Evolutionary conservation across 2,888 invertebrate species (phyloP).

Genomic region (Priocnemis perturbator): DNA sequence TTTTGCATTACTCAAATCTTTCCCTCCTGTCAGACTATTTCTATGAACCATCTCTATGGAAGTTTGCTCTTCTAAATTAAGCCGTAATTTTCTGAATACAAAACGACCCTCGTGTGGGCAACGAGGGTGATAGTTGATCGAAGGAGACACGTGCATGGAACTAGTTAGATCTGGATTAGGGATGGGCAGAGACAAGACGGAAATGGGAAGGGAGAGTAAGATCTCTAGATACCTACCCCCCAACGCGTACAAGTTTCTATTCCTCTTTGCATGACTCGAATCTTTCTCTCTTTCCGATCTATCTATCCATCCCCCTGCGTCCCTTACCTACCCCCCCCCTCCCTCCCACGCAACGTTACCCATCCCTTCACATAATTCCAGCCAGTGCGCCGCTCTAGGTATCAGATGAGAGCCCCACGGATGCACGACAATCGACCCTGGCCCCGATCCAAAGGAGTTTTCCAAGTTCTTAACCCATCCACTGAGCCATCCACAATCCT

Average conservation of each 20-base stretch:
- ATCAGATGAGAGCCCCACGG: conserved; percentile 22
- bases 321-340: conserved; percentile 7
- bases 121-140: not conserved
- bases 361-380: conserved; percentile 10
- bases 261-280: not conserved
- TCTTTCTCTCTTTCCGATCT: conserved; percentile 2
- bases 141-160: no score
- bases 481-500: conserved; percentile 19
- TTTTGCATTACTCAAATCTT: no score
- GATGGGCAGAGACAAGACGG: no score
- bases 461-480: conserved; percentile 39
- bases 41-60: no score
- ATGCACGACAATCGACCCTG: conserved; percentile 68
- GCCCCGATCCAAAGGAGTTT: conserved; percentile 66
- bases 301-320: conserved; percentile 2
- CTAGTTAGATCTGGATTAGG: no score
- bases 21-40: no score
- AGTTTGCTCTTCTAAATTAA: no score
- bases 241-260: not conserved
- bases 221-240: not conserved
- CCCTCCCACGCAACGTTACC: not conserved
- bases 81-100: no score
- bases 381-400: conserved; percentile 2
- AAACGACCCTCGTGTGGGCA: not conserved
- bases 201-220: not conserved